Evolutionary conservation across 2,797 vertebrate genomes (phyloP).

Genomic region (Amblyraja radiata): DNA sequence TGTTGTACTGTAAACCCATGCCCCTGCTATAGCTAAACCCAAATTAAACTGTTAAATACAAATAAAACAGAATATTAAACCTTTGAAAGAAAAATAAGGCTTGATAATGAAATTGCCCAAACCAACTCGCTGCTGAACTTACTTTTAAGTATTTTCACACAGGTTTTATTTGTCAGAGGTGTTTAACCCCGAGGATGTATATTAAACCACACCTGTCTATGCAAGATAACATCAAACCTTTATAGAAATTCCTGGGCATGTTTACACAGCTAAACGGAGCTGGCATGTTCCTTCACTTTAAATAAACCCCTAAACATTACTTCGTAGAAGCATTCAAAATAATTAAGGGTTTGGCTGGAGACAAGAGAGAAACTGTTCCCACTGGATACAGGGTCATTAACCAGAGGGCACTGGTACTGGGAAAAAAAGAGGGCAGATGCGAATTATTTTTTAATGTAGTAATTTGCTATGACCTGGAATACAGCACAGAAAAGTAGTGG

Average conservation of each 20-base stretch:
- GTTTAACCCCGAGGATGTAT: neutral
- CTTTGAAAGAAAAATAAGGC: neutral
- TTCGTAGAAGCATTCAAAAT: neutral
- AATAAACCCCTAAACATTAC: neutral
- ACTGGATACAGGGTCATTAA: neutral
- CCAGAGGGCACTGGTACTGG: neutral
- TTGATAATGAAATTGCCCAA: neutral
- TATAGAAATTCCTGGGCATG: neutral
- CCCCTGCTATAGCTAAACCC: neutral
- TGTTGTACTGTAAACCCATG: neutral
- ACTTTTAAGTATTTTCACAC: neutral
- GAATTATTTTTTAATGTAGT: no score
- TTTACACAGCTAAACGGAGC: neutral
- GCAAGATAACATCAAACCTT: neutral
- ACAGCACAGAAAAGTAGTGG: neutral
- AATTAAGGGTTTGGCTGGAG: neutral
- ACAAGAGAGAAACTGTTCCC: neutral
- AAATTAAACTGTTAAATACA: neutral
- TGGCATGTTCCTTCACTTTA: neutral
- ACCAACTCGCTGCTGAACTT: neutral
- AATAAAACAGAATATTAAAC: neutral
- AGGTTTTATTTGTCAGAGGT: neutral
- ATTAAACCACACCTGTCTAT: conserved; percentile 30
- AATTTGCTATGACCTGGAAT: neutral
- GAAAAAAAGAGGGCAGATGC: neutral